Evolutionary conservation across 2,113 vertebrate species (phyloP), one percentile per base, ranked within the genome.

Genomic region (Piliocolobus tephrosceles): DNA sequence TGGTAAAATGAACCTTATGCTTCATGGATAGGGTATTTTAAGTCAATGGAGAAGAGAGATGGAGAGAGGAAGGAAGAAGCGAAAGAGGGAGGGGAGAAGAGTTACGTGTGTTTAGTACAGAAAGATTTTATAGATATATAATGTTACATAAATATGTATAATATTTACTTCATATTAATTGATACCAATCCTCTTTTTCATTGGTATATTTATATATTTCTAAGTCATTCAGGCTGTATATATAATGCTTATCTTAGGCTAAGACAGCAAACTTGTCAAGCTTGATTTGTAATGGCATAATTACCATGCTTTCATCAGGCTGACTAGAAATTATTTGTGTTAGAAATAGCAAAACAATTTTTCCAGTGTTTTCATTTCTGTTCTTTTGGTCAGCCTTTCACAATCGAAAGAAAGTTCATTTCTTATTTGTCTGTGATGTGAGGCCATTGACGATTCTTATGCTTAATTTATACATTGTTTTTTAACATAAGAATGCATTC

Each of bases 251-350:
- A 35, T 81, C 16, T 75, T 55, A 68, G 35, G 52, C 38, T 76
- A 73, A n/a, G 11, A 47, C 14, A 22, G 14, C 23, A 91, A 68
- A 80, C 16, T 18, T 92, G 6, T 66, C 7, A 93, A 75, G 11
- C 38, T 86, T 79, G 47, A 82, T 83, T 89, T 84, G 5, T 88
- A 90, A 73, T 68, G 87, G 72, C 66, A 83, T 73, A 90, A 47
- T 22, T 38, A 3, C 66, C 64, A n/a, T 9, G 64, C 6, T 78
- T 86, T 90, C 45, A 18, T 96, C n/a, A 87, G 58, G 11, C 40
- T 84, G 50, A 80, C 32, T 93, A n/a, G 70, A 91, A 50, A 87
- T 93, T 86, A 58, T 94, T 92, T 91, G 27, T 84, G 72, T 81
- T 81, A 45, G 30, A 68, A 91, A 52, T 80, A 80, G 32, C 52